These are phyloP conservation scores for Peromyscus attwateri DNA, from an alignment of 2,797 vertebrate species.

Conservation along the genomic window DNA sequence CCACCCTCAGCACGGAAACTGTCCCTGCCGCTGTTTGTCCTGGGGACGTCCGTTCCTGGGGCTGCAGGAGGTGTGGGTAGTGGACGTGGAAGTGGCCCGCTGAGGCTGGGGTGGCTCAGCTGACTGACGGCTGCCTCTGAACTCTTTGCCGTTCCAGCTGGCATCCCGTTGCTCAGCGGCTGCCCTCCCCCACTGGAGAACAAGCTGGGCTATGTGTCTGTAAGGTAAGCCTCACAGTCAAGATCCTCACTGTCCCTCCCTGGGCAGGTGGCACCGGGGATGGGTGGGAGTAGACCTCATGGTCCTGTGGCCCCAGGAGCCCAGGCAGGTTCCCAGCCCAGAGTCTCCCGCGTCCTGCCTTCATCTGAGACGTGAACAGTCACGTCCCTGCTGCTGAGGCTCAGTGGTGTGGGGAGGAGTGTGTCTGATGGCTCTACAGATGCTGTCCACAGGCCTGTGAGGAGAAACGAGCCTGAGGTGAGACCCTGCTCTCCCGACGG, in stretches of 20 bases:
- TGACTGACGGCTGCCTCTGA: background rate
- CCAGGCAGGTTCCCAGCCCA: background rate
- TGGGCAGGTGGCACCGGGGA: background rate
- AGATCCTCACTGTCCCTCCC: background rate
- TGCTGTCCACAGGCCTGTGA: background rate
- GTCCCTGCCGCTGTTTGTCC: background rate
- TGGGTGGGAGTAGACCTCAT: background rate
- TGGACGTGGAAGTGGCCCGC: background rate
- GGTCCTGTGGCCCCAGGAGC: too few relatives aligned
- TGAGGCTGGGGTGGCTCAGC: background rate
- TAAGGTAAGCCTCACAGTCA: slow-evolving; percentile 84
- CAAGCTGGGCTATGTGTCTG: slow-evolving; percentile 86
- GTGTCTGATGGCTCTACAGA: background rate
- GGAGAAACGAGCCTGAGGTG: background rate
- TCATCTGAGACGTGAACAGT: background rate
- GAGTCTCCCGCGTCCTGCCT: background rate
- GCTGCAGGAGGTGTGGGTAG: background rate
- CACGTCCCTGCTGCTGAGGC: background rate
- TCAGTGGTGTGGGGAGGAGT: background rate
- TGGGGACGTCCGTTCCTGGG: background rate
- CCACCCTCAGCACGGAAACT: background rate
- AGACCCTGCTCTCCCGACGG: background rate
- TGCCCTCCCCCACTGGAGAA: slow-evolving; percentile 72
- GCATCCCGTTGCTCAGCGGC: slow-evolving; percentile 55
- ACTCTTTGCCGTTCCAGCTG: slow-evolving; percentile 78